Percentiles rank a stretch among this genome's conserved stretches.
Conservation (phyloP, 2,797 vertebrate species). For the Tauraco hartlaubi region DNA sequence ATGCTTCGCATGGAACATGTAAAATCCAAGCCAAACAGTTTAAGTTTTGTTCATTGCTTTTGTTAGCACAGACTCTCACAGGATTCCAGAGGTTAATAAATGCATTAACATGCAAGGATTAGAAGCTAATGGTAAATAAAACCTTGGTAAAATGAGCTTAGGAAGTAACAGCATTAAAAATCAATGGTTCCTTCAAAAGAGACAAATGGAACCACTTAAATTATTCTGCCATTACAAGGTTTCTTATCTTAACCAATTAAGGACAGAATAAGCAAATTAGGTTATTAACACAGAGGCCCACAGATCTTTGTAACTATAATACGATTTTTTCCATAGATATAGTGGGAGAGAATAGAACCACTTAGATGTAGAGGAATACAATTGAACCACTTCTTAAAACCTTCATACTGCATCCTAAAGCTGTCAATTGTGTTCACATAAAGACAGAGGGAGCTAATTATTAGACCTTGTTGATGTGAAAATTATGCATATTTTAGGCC, state of each 20-base stretch:
- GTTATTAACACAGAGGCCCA: background rate
- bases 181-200: conserved; percentile 47
- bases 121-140: conserved; percentile 52
- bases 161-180: conserved; percentile 61
- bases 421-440: background rate
- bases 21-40: background rate
- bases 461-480: background rate
- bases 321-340: background rate
- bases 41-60: background rate
- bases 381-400: background rate
- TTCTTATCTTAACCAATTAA: conserved; percentile 41
- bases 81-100: conserved; percentile 44
- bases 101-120: conserved; percentile 37
- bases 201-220: conserved; percentile 35
- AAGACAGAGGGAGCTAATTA: background rate
- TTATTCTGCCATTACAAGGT: conserved; percentile 30
- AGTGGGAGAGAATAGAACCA: background rate
- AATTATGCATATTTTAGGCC: background rate
- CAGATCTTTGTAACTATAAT: background rate
- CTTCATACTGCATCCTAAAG: background rate
- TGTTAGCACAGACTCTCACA: background rate
- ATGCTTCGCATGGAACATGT: background rate
- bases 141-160: conserved; percentile 34
- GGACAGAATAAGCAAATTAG: conserved; percentile 37
- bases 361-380: background rate